Evolutionary conservation across 2,888 invertebrate species (phyloP).

Genomic region (Thumatha senex): DNA sequence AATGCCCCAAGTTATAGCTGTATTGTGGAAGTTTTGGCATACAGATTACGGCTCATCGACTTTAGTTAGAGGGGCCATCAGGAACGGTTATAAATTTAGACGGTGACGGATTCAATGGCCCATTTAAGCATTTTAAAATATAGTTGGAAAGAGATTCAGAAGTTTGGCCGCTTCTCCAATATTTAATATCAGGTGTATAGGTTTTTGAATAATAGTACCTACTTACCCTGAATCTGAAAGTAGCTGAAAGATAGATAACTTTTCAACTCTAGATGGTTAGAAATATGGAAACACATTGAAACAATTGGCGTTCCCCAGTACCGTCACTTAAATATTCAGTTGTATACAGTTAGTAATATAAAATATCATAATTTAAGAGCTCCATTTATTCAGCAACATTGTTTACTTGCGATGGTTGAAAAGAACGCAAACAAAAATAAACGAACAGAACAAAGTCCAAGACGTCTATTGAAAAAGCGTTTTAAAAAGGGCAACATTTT

Average conservation of each 20-base stretch:
- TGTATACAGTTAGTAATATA: too few species aligned
- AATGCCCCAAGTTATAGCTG: constrained; percentile 58
- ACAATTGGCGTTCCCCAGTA: not conserved
- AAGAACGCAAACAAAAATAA: constrained; percentile 11
- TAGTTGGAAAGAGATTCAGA: constrained; percentile 38
- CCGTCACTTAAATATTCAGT: too few species aligned
- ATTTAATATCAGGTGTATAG: not conserved
- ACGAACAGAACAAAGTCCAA: constrained; percentile 25
- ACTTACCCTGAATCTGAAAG: too few species aligned
- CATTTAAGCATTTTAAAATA: constrained; percentile 67
- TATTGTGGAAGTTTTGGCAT: constrained; percentile 75
- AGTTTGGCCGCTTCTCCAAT: not conserved
- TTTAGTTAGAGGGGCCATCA: constrained; percentile 68
- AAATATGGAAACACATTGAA: too few species aligned
- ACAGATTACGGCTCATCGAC: constrained; percentile 78
- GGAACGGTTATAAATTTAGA: constrained; percentile 63
- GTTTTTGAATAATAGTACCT: too few species aligned
- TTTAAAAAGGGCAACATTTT: constrained; percentile 29
- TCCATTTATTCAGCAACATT: not conserved
- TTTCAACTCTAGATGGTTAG: too few species aligned
- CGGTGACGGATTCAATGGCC: constrained; percentile 75
- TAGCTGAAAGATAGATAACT: too few species aligned
- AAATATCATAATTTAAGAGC: not conserved
- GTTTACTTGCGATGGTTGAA: not conserved
- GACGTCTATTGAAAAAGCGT: constrained; percentile 21